Evolutionary conservation across 2,797 vertebrate species (phyloP).

Genomic region (Danio kyathit): DNA sequence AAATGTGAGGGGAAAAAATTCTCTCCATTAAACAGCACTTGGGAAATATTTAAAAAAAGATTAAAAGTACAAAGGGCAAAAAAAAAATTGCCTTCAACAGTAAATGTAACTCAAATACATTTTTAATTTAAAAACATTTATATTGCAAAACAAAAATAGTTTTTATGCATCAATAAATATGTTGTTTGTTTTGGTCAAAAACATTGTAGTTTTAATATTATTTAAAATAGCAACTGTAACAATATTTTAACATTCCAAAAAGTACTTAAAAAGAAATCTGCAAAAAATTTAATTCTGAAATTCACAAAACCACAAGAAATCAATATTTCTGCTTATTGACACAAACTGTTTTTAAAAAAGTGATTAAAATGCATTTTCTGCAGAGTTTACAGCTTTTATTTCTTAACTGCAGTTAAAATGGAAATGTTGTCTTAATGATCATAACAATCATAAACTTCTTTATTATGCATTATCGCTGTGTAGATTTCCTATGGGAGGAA

Average conservation of each 20-base stretch:
- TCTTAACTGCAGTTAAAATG: neutral
- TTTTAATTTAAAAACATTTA: neutral
- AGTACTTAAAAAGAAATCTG: neutral
- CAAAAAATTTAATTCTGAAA: neutral
- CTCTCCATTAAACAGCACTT: too few relatives aligned
- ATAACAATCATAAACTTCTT: neutral
- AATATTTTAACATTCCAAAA: neutral
- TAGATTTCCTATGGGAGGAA: slow-evolving; percentile 10
- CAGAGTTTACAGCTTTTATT: neutral
- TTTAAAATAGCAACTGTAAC: neutral
- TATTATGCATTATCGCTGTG: slow-evolving; percentile 31
- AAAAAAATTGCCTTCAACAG: too few relatives aligned
- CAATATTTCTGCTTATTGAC: neutral
- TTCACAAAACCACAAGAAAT: neutral
- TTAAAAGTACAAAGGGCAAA: too few relatives aligned
- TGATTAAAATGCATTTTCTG: neutral
- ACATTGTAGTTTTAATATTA: neutral
- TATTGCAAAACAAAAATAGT: neutral
- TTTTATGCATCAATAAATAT: neutral
- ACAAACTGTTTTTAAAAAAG: neutral
- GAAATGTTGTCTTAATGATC: neutral
- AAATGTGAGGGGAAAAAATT: too few relatives aligned
- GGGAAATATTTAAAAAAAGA: too few relatives aligned
- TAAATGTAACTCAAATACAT: too few relatives aligned
- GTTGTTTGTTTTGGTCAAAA: neutral